These are phyloP conservation scores for Darevskia mixta DNA, from an alignment of 2,797 vertebrate species.

Conservation along the genomic window DNA sequence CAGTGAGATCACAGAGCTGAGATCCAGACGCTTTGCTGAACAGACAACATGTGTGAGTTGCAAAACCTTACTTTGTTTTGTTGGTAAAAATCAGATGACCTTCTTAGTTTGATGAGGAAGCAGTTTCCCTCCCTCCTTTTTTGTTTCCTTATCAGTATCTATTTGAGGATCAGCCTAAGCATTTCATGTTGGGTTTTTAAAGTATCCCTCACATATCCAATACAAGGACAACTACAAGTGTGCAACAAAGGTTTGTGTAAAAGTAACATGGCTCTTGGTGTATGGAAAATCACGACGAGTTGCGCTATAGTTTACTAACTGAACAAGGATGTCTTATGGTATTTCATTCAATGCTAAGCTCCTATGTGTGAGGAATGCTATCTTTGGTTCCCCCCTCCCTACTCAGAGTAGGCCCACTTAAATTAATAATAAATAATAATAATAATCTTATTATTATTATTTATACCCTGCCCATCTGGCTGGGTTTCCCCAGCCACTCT, in stretches of 20 bases:
- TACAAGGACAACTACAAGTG: not conserved
- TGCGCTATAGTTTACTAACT: not conserved
- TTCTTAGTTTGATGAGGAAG: slow-evolving; percentile 36
- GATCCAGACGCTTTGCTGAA: not conserved
- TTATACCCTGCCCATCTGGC: too few relatives aligned
- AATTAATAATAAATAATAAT: too few relatives aligned
- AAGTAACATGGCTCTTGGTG: too few relatives aligned
- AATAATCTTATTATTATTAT: too few relatives aligned
- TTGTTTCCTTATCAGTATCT: not conserved
- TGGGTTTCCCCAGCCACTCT: too few relatives aligned
- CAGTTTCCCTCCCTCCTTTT: not conserved
- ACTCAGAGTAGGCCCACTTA: too few relatives aligned
- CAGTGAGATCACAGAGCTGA: not conserved
- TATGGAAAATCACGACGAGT: not conserved
- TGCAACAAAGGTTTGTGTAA: too few relatives aligned
- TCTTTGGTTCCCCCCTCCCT: slow-evolving; percentile 9
- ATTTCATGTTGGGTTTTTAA: slow-evolving; percentile 30
- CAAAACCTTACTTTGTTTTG: slow-evolving; percentile 8
- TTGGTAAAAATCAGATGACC: slow-evolving; percentile 38
- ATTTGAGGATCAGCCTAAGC: not conserved
- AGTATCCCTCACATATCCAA: slow-evolving; percentile 10
- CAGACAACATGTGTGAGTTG: not conserved
- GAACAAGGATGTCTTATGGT: too few relatives aligned
- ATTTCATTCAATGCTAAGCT: not conserved
- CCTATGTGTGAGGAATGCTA: not conserved